Evolutionary conservation across 1,140 invertebrate genomes (phyloP), one percentile per base, ranked within the genome.

Genomic region (Drosophila takahashii): DNA sequence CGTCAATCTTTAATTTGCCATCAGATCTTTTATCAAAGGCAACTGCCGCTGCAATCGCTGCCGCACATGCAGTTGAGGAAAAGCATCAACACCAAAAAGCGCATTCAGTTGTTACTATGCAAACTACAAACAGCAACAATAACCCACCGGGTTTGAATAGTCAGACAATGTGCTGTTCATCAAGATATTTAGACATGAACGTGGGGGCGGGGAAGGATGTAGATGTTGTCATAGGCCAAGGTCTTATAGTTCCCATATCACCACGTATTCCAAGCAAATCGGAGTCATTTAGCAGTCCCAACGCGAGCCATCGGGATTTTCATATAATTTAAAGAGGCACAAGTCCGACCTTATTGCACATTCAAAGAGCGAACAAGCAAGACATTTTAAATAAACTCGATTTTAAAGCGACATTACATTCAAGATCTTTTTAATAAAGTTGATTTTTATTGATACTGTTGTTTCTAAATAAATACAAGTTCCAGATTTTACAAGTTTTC

Each of bases 1-100:
- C 94, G 77, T 93, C 94, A 92, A 93, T 94, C 59, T 94, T 94
- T 91, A 69, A 69, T 48, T 80, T 89, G 29, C 53, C 67, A 27
- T 57, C 73, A 10, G 52, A 78, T n/a, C 39, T 84, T 16, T 45
- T 89, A 11, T 90, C 85, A 11, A 89, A 80, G 27, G 64, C 67
- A 11, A 64, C 79, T 29, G 76, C 67, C 15, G 79, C 64, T 8
- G 78, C 48, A 37, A 69, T 72, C 39, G 57, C 58, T 47, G 64
- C 61, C 6, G 54, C 72, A 9, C 54, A 83, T 22, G 47, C 48
- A 32, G 47, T 16, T 32, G 64, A 74, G 8, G 36, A 70, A 22
- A 61, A 72, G 16, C 26, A 57, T 11, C 42, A 53, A 13, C 29
- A 67, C 34, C 34, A 51, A 11, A 52, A 56, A 52, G 32, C 10